Evolutionary conservation across 1,140 invertebrate species (phyloP).

Genomic region (Drosophila baimaii): DNA sequence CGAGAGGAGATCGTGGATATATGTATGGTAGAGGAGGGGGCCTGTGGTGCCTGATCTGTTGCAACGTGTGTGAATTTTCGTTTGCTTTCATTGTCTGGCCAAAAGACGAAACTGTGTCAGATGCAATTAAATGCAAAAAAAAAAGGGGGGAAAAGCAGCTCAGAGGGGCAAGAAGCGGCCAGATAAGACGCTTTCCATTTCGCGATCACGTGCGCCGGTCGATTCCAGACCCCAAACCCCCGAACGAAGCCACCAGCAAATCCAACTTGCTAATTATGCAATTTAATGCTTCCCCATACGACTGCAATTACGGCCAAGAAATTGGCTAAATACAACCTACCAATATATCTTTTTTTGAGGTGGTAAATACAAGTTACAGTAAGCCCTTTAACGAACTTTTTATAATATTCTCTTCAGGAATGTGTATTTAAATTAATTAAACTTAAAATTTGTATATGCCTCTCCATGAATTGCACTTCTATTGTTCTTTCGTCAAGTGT

Average conservation of each 20-base stretch:
- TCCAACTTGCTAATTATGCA: conserved; percentile 73
- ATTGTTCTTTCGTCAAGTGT: not conserved
- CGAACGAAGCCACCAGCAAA: not conserved
- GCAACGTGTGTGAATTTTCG: conserved; percentile 61
- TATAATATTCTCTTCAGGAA: not conserved
- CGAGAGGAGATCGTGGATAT: conserved; percentile 15
- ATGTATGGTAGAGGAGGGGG: not conserved
- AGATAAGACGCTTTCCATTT: conserved; percentile 68
- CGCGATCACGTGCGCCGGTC: conserved; percentile 65
- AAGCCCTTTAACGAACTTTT: not conserved
- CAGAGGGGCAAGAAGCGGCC: conserved; percentile 16
- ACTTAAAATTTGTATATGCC: not conserved
- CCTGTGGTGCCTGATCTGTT: conserved; percentile 24
- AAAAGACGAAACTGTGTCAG: conserved; percentile 63
- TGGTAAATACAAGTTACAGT: too few relatives aligned
- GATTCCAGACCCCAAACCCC: conserved; percentile 22
- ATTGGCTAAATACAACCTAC: not conserved
- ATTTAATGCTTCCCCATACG: conserved; percentile 56
- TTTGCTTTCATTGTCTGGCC: conserved; percentile 38
- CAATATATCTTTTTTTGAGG: too few relatives aligned
- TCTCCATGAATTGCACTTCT: not conserved
- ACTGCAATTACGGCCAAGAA: conserved; percentile 48
- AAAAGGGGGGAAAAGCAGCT: conserved; percentile 8
- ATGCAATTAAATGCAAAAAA: conserved; percentile 48
- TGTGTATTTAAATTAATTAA: not conserved